A percentile compares a stretch with the other conserved stretches of the same genome.
These are phyloP conservation scores for Hydrolagus affinis DNA, from an alignment of 2,113 vertebrate species.

Conservation along the genomic window DNA sequence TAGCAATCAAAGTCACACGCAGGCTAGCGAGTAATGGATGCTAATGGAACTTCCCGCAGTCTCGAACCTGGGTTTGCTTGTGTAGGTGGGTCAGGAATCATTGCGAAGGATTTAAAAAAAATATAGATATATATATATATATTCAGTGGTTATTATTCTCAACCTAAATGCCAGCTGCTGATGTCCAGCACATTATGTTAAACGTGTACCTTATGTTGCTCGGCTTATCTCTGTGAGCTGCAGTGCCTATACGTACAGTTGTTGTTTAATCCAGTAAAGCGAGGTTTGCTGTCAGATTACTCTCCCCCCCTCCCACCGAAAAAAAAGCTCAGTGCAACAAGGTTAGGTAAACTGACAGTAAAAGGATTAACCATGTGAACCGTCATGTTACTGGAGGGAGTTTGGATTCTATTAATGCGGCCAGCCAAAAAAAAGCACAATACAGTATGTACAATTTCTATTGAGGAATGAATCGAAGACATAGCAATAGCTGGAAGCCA, in stretches of 20 bases:
- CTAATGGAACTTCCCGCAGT: constrained; percentile 12
- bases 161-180: background rate
- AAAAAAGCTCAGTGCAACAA: background rate
- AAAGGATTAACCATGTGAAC: constrained; percentile 20
- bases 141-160: background rate
- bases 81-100: background rate
- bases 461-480: background rate
- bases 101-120: constrained; percentile 6
- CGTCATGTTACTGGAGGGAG: background rate
- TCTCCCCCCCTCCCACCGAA: no score
- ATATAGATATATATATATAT: no score
- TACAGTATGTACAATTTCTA: background rate
- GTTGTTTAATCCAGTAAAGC: constrained; percentile 14
- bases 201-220: background rate
- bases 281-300: constrained; percentile 24
- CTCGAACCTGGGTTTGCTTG: background rate
- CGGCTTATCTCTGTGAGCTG: background rate
- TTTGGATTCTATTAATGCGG: background rate
- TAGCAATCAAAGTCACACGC: background rate
- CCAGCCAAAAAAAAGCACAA: background rate
- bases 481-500: background rate
- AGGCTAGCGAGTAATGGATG: background rate
- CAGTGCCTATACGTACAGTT: constrained; percentile 9
- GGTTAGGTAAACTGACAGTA: constrained; percentile 10
- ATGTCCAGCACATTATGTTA: constrained; percentile 1